phyloP scores from a whole-genome alignment of 2,113 vertebrate species.

The Brachyistius frenatus region DNA sequence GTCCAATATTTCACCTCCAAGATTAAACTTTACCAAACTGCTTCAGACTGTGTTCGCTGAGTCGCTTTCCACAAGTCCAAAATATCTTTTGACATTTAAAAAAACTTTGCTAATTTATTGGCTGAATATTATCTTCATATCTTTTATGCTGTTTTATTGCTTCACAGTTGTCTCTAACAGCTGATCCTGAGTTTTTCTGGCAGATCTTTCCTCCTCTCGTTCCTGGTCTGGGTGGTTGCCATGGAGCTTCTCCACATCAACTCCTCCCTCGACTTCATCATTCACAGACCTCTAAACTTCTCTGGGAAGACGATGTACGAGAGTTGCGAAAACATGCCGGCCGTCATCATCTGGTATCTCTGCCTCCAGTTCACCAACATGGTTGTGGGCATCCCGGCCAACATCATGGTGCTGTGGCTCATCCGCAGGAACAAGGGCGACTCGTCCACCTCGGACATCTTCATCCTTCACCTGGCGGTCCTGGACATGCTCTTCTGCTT shows the following conservation, averaged over 20 bases:
- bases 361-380: constrained; percentile 84
- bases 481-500: constrained; percentile 82
- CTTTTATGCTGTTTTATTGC: too few relatives aligned
- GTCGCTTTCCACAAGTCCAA: too few relatives aligned
- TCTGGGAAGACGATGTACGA: constrained; percentile 64
- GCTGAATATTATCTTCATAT: too few relatives aligned
- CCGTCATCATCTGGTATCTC: constrained; percentile 80
- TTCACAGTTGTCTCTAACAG: not conserved
- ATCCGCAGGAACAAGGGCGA: constrained; percentile 78
- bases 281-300: constrained; percentile 55
- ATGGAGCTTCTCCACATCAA: constrained; percentile 71
- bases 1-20: too few relatives aligned
- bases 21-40: too few relatives aligned
- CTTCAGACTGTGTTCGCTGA: too few relatives aligned
- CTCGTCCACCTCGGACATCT: constrained; percentile 84
- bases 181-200: not conserved
- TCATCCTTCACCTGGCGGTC: constrained; percentile 79
- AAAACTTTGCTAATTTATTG: too few relatives aligned
- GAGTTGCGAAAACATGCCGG: constrained; percentile 69
- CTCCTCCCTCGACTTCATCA: constrained; percentile 59
- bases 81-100: too few relatives aligned
- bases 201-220: constrained; percentile 29
- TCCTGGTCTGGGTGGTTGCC: not conserved
- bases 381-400: constrained; percentile 84
- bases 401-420: constrained; percentile 84